Evolutionary conservation across 2,888 invertebrate genomes (phyloP).

Genomic region (Aleiodes alternator): DNA sequence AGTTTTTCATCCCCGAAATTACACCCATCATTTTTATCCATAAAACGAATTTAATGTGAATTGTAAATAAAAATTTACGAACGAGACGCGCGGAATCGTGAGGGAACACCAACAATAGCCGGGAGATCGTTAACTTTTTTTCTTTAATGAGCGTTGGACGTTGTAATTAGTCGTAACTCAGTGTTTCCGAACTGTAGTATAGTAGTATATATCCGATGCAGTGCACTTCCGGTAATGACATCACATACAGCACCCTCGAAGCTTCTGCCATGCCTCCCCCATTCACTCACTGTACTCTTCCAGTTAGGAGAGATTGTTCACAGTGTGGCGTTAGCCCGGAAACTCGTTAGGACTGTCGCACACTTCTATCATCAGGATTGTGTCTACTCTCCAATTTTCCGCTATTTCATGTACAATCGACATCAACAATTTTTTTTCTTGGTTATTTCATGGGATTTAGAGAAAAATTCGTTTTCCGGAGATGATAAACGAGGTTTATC

Average conservation of each 20-base stretch:
- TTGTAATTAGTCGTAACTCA: slow-evolving; percentile 42
- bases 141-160: slow-evolving; percentile 14
- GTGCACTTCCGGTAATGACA: slow-evolving; percentile 38
- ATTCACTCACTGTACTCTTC: background rate
- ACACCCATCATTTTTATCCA: no score
- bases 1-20: no score
- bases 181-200: slow-evolving; percentile 27
- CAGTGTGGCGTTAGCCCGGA: slow-evolving; percentile 5
- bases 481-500: background rate
- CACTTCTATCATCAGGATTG: slow-evolving; percentile 14
- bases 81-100: no score
- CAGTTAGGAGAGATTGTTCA: slow-evolving; percentile 17
- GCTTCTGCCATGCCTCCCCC: background rate
- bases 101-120: background rate
- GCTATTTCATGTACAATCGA: slow-evolving; percentile 23
- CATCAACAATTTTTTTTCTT: background rate
- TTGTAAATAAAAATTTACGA: no score
- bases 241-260: slow-evolving; percentile 13
- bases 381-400: slow-evolving; percentile 31
- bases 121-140: background rate
- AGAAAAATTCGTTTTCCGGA: background rate
- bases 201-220: slow-evolving; percentile 29
- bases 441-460: background rate
- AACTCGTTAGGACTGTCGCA: slow-evolving; percentile 27
- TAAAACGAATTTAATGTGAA: no score